Evolutionary conservation across 2,113 vertebrate species (phyloP).

Genomic region (Tylochromis polylepis): DNA sequence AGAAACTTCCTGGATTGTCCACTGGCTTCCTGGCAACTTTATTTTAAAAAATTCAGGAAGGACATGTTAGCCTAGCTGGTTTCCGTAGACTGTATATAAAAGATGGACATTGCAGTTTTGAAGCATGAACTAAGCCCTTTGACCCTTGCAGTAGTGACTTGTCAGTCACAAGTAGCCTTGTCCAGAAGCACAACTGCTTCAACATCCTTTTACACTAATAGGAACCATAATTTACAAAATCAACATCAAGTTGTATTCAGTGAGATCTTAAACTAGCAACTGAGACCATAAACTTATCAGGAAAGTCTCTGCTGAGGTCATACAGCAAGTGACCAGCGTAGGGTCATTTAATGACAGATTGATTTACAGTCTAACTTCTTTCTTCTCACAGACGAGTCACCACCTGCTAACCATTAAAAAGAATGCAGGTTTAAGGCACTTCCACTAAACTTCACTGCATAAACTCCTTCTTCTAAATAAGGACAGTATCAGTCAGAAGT

Average conservation of each 20-base stretch:
- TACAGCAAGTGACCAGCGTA: accelerated
- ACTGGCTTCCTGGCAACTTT: neutral
- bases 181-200: neutral
- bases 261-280: neutral
- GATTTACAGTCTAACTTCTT: neutral
- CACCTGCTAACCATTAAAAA: neutral
- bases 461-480: neutral
- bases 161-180: neutral
- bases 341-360: neutral
- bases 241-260: neutral
- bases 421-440: neutral
- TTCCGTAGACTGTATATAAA: neutral
- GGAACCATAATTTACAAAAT: neutral
- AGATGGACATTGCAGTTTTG: neutral
- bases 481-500: neutral
- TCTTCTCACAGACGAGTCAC: neutral
- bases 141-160: neutral
- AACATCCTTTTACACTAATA: neutral
- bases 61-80: neutral
- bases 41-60: neutral
- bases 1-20: neutral
- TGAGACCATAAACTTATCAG: neutral
- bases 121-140: neutral
- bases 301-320: neutral
- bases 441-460: neutral